Base-by-base conservation (phyloP, 2,797 vertebrate genomes). In the Avahi laniger region DNA sequence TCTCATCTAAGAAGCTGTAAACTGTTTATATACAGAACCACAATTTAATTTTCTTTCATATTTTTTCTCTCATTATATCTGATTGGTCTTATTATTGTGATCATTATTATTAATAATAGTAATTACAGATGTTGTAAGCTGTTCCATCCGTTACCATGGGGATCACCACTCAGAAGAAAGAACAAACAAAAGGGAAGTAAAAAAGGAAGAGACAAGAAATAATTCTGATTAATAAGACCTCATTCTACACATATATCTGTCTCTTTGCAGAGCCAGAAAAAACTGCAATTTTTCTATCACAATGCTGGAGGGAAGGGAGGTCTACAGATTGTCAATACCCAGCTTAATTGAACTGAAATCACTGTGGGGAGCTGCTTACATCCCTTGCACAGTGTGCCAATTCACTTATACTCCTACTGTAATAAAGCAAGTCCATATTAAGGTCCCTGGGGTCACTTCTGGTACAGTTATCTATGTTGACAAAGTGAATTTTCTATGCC, bases 271-370 rank as follows among this genome's bases (percentile, higher is more conserved):
- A 81, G 14, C 24, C 33, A 95, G 79, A 76, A 91, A 59, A 61
- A 67, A 61, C 7, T 38, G 33, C 24, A 70, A 63, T 65, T 96
- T 97, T 96, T 95, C 59, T 93, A 86, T 81, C 38, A 67, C 13
- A 48, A 35, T 87, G 28, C 38, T 93, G 18, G 54, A 95, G 95
- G 69, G 54, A 72, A 94, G 24, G 8, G 26, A 89, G 89, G 33
- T 83, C n/a, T 97, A 94, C 93, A 93, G 88, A 96, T 95, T 91
- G 91, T 97, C 96, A 97, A 94, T 97, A 97, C 4, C 2, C 81
- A 76, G 33, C 54, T 96, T 97, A 97, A 97, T 14, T 97, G 92
- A 97, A 96, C 35, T 76, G 73, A 91, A 91, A 93, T 96, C 92
- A 96, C 84, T 87, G 30, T 81, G 61, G 73, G 69, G 70, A 96